Evolutionary conservation across 1,140 invertebrate species (phyloP).

Genomic region (Macrosteles quadrilineatus): DNA sequence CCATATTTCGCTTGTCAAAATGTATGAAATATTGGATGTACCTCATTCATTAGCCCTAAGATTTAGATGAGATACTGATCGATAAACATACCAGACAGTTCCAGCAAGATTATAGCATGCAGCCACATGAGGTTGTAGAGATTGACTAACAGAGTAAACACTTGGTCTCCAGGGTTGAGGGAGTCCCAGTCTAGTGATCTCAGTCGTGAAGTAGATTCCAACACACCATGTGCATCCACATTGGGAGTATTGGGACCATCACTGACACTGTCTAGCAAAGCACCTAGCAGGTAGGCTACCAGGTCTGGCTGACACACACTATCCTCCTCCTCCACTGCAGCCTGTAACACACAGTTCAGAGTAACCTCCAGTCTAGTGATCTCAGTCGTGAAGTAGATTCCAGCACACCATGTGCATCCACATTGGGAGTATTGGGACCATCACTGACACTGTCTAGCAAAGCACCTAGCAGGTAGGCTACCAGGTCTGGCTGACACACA

Average conservation of each 20-base stretch:
- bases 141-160: constrained; percentile 1
- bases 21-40: too few relatives aligned
- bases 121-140: constrained; percentile 21
- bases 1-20: too few relatives aligned
- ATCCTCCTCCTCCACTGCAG: neutral
- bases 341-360: too few relatives aligned
- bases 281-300: neutral
- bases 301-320: neutral
- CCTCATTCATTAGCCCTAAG: too few relatives aligned
- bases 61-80: too few relatives aligned
- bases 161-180: neutral
- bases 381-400: neutral
- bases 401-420: neutral
- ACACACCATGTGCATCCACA: neutral
- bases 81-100: constrained; percentile 5
- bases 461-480: neutral
- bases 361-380: neutral
- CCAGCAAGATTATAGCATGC: neutral
- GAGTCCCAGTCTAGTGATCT: neutral
- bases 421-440: neutral
- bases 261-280: neutral
- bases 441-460: neutral
- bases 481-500: neutral
- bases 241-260: too few relatives aligned
- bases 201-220: neutral